Evolutionary conservation across 2,797 vertebrate species (phyloP), one percentile per base, ranked within the genome.

Genomic region (Brachyalestes nurse): DNA sequence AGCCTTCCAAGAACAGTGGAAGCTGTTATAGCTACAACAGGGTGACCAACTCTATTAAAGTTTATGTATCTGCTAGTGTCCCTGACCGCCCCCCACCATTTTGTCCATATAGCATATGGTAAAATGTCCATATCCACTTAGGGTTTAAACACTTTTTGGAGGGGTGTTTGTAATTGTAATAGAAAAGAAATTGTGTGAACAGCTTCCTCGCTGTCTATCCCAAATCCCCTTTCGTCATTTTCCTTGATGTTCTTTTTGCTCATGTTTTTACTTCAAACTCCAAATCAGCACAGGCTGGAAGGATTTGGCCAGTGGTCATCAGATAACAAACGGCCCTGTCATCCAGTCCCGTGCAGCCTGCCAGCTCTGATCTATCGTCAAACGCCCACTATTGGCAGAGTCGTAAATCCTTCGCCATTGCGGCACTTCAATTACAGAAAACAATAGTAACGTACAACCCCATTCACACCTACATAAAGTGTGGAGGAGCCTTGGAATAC

Each of bases 361-460:
- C 62, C 72, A 70, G 19, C 61, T 66, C 65, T 74, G 77, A 86
- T 85, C 80, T 78, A 81, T 81, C 67, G 47, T 66, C 72, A 55
- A 64, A 82, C 38, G 64, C 66, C 23, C 62, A 77, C 67, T 83
- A 82, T 80, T 74, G 53, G 67, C 64, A 71, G 49, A 76, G 74
- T 74, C 55, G 49, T 83, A 79, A 83, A 86, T 88, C 47, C 53
- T 51, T 66, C 58, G 77, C 77, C 84, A 78, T 75, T 23, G 49
- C 45, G 21, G 25, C 75, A 73, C 72, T 87, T 81, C 77, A 78
- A 77, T 84, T 83, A 82, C 77, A 72, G 80, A 78, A 80, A 86
- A 85, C 78, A 81, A 81, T 79, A 71, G 80, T 85, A 85, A 84
- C 69, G 72, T 73, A 81, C 58, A 73, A 70, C 69, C 74, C 71